phyloP scores from a whole-genome alignment of 2,888 invertebrate genomes.

The Tortricodes alternella region DNA sequence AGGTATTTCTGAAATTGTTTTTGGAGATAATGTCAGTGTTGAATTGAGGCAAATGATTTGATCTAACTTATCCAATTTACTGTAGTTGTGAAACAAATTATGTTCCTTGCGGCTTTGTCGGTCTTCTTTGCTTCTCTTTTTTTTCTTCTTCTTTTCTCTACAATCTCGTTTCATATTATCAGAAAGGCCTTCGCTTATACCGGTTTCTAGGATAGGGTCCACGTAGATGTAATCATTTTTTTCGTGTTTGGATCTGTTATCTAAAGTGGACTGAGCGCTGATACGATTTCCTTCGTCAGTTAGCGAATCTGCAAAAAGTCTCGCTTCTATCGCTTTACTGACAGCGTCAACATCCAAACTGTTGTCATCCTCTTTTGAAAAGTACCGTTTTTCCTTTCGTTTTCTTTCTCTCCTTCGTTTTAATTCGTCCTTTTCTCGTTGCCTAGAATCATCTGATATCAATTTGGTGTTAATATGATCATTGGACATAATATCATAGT shows the following conservation, averaged over 20 bases:
- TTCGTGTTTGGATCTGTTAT: constrained; percentile 44
- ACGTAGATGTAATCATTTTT: constrained; percentile 84
- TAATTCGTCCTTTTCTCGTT: constrained; percentile 77
- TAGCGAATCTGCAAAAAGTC: constrained; percentile 86
- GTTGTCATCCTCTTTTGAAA: constrained; percentile 86
- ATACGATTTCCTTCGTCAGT: constrained; percentile 73
- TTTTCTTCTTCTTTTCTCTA: constrained; percentile 92
- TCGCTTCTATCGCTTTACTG: constrained; percentile 91
- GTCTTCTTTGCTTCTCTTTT: constrained; percentile 92
- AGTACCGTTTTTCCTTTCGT: constrained; percentile 83
- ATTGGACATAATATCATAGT: constrained; percentile 44
- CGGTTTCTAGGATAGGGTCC: constrained; percentile 32
- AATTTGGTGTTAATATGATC: constrained; percentile 39
- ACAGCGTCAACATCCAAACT: constrained; percentile 92
- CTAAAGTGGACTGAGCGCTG: constrained; percentile 55
- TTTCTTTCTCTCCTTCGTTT: constrained; percentile 85
- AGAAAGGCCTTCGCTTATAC: constrained; percentile 37
- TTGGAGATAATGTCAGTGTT: constrained; percentile 51
- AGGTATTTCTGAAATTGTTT: constrained; percentile 65
- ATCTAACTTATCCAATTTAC: constrained; percentile 64
- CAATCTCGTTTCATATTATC: constrained; percentile 80
- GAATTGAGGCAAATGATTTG: constrained; percentile 43
- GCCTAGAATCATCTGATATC: constrained; percentile 54
- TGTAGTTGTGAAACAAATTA: constrained; percentile 85
- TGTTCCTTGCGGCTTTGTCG: constrained; percentile 86